Percentiles rank a stretch among this genome's conserved stretches.
Conservation (phyloP, 1,140 invertebrate genomes). For the Drosophila ananassae region DNA sequence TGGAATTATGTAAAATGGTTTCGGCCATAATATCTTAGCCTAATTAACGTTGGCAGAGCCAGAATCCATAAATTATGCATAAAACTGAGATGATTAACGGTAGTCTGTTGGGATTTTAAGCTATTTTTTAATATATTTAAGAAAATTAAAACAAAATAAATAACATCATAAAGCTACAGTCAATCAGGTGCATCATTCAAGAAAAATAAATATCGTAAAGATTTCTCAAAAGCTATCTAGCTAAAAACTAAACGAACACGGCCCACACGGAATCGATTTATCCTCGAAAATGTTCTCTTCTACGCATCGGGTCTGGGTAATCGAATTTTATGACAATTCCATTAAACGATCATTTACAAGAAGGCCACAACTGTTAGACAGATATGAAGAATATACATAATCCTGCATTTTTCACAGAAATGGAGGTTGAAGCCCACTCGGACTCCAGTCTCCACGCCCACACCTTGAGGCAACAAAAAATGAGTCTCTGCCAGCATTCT, state of each 20-base stretch:
- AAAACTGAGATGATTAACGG: too few species aligned
- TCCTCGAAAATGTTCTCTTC: neutral
- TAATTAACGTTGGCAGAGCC: constrained; percentile 16
- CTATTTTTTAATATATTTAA: too few species aligned
- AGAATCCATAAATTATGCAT: neutral
- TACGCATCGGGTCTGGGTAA: constrained; percentile 37
- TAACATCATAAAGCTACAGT: too few species aligned
- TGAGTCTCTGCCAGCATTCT: constrained; percentile 5
- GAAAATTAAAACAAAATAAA: too few species aligned
- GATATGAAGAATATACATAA: constrained; percentile 1
- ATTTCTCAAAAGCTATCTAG: constrained; percentile 15
- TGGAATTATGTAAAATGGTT: constrained; percentile 36
- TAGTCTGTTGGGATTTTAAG: too few species aligned
- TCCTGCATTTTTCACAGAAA: constrained; percentile 3
- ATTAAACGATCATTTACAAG: constrained; percentile 51
- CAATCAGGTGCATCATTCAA: too few species aligned
- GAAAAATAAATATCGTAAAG: too few species aligned
- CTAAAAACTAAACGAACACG: neutral
- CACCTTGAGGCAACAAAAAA: constrained; percentile 14
- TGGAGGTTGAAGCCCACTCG: constrained; percentile 20
- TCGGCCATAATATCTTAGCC: constrained; percentile 11
- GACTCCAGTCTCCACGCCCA: constrained; percentile 26
- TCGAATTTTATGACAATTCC: constrained; percentile 53
- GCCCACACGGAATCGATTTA: constrained; percentile 17
- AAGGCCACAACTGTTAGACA: constrained; percentile 35